Evolutionary conservation across 2,113 vertebrate species (phyloP).

Genomic region (Chloropsis cyanopogon): DNA sequence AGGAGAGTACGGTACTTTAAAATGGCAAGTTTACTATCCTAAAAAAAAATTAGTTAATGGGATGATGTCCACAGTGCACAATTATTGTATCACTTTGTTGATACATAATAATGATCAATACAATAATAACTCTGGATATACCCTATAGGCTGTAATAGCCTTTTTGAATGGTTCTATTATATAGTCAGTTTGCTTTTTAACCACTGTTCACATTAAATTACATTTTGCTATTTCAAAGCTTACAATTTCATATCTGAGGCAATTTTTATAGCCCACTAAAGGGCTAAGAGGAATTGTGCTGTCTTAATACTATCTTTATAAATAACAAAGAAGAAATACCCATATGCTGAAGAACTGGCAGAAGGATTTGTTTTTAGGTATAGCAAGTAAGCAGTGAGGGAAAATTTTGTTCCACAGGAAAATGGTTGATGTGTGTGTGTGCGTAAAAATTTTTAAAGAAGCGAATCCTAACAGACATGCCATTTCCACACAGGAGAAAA

Average conservation of each 20-base stretch:
- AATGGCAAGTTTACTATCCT: not conserved
- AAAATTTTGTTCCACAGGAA: not conserved
- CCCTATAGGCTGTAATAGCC: slow-evolving; percentile 17
- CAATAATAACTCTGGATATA: slow-evolving; percentile 2
- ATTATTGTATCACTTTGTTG: slow-evolving; percentile 4
- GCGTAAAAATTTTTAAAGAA: not conserved
- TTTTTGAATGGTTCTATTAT: slow-evolving; percentile 37
- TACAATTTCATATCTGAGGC: slow-evolving; percentile 47
- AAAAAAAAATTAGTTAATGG: not conserved
- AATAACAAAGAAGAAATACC: slow-evolving; percentile 39
- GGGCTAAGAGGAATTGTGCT: slow-evolving; percentile 21
- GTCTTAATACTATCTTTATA: slow-evolving; percentile 34
- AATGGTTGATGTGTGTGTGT: not conserved
- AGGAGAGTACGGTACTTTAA: not conserved
- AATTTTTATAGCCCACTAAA: slow-evolving; percentile 50
- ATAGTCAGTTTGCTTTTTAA: slow-evolving; percentile 46
- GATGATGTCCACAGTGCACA: not conserved
- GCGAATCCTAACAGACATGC: not conserved
- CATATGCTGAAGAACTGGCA: not conserved
- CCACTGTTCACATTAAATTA: slow-evolving; percentile 42
- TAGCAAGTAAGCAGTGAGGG: not conserved
- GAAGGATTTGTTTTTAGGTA: not conserved
- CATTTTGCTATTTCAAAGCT: slow-evolving; percentile 41
- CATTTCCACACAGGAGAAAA: not conserved
- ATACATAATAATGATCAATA: slow-evolving; percentile 46